Evolutionary conservation across 2,113 vertebrate species (phyloP).

Genomic region (Pyxicephalus adspersus): DNA sequence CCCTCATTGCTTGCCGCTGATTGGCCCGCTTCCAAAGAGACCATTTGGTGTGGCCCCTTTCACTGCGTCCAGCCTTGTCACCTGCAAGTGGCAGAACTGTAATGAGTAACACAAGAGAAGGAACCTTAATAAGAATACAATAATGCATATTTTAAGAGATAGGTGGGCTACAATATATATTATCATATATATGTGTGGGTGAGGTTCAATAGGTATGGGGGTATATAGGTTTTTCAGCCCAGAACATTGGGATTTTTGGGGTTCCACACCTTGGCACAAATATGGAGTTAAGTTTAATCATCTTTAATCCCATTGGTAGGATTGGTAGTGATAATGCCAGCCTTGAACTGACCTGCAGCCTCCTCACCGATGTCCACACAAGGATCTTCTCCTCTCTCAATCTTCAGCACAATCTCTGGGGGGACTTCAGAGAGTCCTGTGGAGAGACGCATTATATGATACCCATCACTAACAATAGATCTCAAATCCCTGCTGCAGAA

Average conservation of each 20-base stretch:
- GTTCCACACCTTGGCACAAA: neutral
- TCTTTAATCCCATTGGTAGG: neutral
- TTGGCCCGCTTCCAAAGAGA: too few species aligned
- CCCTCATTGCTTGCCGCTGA: too few species aligned
- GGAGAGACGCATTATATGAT: accelerated
- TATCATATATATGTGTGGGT: neutral
- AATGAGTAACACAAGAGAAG: neutral
- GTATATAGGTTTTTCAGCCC: neutral
- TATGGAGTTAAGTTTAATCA: neutral
- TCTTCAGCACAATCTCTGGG: conserved; percentile 2
- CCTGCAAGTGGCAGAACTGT: neutral
- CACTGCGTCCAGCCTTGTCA: neutral
- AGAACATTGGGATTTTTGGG: neutral
- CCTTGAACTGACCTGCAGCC: neutral
- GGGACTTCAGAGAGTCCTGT: neutral
- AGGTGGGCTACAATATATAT: neutral
- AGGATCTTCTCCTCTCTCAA: neutral
- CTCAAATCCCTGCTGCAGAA: neutral
- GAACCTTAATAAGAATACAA: neutral
- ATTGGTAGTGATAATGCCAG: neutral
- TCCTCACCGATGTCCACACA: accelerated
- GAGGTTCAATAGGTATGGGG: neutral
- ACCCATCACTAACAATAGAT: neutral
- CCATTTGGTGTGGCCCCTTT: neutral
- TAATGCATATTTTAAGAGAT: neutral